Base-by-base conservation (phyloP, 2,797 vertebrate genomes). In the Malurus leucopterus region DNA sequence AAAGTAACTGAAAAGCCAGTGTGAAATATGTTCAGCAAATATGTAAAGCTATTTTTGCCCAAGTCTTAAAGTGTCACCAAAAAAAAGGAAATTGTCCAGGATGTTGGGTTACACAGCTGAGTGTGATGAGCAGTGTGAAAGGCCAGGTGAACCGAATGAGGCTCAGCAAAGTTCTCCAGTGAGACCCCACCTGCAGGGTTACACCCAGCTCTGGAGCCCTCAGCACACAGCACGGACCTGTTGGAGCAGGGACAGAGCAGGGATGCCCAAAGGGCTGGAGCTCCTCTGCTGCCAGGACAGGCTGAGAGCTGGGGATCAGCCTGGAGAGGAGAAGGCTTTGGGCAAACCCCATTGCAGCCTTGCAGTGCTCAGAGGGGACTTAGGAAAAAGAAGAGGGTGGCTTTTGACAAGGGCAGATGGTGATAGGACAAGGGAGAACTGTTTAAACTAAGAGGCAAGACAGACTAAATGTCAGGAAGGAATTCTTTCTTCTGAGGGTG, bases 21-120 rank as follows among this genome's bases (percentile, higher is more conserved):
- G 46, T 71, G 71, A 89, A 90, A 89, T 88, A 51, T 32, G 51
- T 89, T 92, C 70, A 83, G 38, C 51, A 72, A 87, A 87, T 78
- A 69, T 32, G n/a, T 77, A 53, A 65, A 77, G 50, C 32, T 89
- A 30, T 75, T 89, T 94, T 84, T 86, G 54, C 36, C 17, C 17
- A 65, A 29, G 22, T 67, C 57, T 53, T 57, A 13, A 67, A 88
- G 38, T 75, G 59, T 86, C 63, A 36, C 20, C 15, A 23, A 41
- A 59, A 75, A 64, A 84, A 63, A 53, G 5, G 43, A 50, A 75
- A 13, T 64, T 51, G 32, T 54, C 50, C 40, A 40, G 22, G 20
- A 43, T 11, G 15, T 79, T 54, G 34, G 11, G 8, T 55, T 82
- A 32, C 27, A 34, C 8, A 24, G 24, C 6, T 43, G 50, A 34